Conservation (phyloP, 2,797 vertebrate species). For the Myotis vivesi region DNA sequence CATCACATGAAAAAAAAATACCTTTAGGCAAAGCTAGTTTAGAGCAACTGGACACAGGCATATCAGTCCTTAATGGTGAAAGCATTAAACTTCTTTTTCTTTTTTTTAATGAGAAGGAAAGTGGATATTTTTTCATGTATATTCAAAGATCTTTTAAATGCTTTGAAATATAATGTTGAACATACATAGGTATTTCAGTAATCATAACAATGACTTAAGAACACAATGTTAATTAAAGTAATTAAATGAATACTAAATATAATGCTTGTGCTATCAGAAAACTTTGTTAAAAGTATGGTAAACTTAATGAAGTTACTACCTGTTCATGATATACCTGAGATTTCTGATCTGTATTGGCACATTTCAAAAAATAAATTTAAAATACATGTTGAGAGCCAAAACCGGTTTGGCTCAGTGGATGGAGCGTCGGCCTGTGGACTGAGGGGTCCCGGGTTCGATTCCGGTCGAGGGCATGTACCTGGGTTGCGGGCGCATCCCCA, state of each 20-base stretch:
- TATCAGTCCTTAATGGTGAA: not conserved
- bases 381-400: not conserved
- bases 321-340: not conserved
- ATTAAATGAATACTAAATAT: not conserved
- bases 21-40: not conserved
- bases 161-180: constrained; percentile 14
- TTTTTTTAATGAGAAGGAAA: not conserved
- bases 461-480: too few relatives aligned
- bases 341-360: not conserved
- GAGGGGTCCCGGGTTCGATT: too few relatives aligned
- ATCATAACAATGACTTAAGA: constrained; percentile 9
- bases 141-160: constrained; percentile 11
- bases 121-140: not conserved
- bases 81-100: not conserved
- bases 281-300: not conserved
- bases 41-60: not conserved
- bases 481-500: too few relatives aligned
- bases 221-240: not conserved
- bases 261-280: not conserved
- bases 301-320: not conserved
- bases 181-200: not conserved
- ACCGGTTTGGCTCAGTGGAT: too few relatives aligned
- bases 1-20: constrained; percentile 62
- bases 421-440: too few relatives aligned
- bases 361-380: not conserved